These are phyloP conservation scores for Choloepus hoffmanni DNA, from an alignment of 2,113 vertebrate species.

Conservation along the genomic window DNA sequence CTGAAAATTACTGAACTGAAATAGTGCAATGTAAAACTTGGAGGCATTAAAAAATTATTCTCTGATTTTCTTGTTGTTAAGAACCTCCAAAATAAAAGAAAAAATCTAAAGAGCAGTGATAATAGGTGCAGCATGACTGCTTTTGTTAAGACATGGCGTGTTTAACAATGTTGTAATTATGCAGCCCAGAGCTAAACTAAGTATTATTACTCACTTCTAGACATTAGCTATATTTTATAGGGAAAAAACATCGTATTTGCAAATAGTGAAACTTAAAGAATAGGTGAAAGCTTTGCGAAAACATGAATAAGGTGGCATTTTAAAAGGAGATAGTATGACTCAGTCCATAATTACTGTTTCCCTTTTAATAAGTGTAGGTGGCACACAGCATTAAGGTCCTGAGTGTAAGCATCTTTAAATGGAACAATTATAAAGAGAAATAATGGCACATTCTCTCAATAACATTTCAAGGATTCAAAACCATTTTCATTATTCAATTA, in stretches of 20 bases:
- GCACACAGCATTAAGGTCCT: slow-evolving; percentile 45
- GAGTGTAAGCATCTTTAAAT: slow-evolving; percentile 68
- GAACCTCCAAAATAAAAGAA: slow-evolving; percentile 39
- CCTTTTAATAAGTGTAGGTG: neutral
- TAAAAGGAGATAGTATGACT: neutral
- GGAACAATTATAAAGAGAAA: slow-evolving; percentile 60
- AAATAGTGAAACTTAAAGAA: slow-evolving; percentile 40
- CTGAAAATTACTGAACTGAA: slow-evolving; percentile 17
- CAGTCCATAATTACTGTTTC: neutral
- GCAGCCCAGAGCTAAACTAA: neutral
- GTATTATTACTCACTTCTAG: neutral
- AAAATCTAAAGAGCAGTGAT: neutral
- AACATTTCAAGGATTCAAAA: neutral
- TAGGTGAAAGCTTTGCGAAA: neutral
- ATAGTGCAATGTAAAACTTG: neutral
- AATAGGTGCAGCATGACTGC: neutral
- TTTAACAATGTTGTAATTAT: neutral
- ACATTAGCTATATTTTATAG: neutral
- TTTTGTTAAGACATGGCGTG: neutral
- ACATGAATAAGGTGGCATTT: neutral
- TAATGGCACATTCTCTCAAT: slow-evolving; percentile 45
- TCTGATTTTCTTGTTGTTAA: slow-evolving; percentile 21
- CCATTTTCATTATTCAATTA: slow-evolving; percentile 62
- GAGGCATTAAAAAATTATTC: neutral
- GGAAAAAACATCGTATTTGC: slow-evolving; percentile 39